Conservation (phyloP, 2,113 vertebrate species). For the Cyprinodon tularosa region DNA sequence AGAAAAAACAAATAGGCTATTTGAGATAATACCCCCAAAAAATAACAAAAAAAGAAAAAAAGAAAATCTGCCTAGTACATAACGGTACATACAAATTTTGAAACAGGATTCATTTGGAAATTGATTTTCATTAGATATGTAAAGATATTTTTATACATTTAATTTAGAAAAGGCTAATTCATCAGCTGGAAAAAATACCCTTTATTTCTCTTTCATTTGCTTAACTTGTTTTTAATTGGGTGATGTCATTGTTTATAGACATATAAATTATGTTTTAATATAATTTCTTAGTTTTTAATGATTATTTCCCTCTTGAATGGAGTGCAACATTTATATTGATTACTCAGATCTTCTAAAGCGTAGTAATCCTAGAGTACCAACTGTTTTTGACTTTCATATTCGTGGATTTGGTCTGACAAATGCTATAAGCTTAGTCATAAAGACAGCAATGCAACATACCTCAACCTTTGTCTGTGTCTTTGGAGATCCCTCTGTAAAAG, state of each 20-base stretch:
- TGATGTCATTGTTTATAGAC: neutral
- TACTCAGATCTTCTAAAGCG: neutral
- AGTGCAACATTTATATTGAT: neutral
- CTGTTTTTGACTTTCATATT: conserved; percentile 1
- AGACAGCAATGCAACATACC: conserved; percentile 31
- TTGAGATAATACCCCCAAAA: no score
- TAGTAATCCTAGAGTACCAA: neutral
- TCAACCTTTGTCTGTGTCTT: conserved; percentile 39
- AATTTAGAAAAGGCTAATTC: no score
- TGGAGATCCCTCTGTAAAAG: conserved; percentile 47
- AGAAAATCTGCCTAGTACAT: no score
- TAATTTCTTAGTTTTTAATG: neutral
- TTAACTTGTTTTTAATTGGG: neutral
- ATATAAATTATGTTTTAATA: neutral
- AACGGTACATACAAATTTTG: no score
- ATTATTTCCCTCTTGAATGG: neutral
- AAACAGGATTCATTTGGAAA: no score
- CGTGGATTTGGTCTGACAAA: conserved; percentile 33
- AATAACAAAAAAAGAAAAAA: no score
- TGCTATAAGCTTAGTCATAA: conserved; percentile 23
- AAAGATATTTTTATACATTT: no score
- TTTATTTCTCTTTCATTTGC: no score
- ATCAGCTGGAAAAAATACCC: no score
- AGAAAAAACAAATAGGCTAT: no score
- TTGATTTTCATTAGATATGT: no score